Percentiles rank a stretch among this genome's conserved stretches.
Conservation (phyloP, 2,113 vertebrate genomes). For the Heterochromis multidens region DNA sequence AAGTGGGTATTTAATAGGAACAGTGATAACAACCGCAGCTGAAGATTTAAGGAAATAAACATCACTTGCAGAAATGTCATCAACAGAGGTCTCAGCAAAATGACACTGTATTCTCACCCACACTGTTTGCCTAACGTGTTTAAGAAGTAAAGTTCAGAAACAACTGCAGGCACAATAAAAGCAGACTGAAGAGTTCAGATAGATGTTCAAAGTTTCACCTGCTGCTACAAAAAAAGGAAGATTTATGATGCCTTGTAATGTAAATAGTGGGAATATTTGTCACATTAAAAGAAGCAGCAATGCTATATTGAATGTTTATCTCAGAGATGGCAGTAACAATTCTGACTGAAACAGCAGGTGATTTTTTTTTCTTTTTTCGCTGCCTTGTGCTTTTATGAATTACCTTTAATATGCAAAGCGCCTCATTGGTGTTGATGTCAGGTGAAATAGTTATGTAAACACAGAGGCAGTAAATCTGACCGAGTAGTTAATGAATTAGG, state of each 20-base stretch:
- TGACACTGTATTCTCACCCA: not conserved
- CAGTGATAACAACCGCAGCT: not conserved
- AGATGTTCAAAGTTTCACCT: not conserved
- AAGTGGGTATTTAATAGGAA: not conserved
- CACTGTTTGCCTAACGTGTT: not conserved
- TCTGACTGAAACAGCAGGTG: not conserved
- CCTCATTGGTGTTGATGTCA: not conserved
- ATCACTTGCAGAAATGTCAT: not conserved
- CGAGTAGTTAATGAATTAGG: constrained; percentile 29
- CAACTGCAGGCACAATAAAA: not conserved
- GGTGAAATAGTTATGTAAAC: not conserved
- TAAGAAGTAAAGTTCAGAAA: not conserved
- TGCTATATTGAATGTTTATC: not conserved
- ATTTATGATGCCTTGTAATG: not conserved
- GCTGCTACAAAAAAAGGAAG: not conserved
- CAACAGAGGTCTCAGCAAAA: not conserved
- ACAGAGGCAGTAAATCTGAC: constrained; percentile 24
- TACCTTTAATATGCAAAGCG: not conserved
- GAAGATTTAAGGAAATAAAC: not conserved
- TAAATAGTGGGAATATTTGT: not conserved
- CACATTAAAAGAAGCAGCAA: constrained; percentile 15
- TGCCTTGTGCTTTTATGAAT: not conserved
- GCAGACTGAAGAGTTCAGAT: not conserved
- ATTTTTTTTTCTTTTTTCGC: not conserved
- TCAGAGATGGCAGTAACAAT: not conserved